Evolutionary conservation across 1,140 invertebrate genomes (phyloP), one percentile per base, ranked within the genome.

Genomic region (Drosophila eugracilis): DNA sequence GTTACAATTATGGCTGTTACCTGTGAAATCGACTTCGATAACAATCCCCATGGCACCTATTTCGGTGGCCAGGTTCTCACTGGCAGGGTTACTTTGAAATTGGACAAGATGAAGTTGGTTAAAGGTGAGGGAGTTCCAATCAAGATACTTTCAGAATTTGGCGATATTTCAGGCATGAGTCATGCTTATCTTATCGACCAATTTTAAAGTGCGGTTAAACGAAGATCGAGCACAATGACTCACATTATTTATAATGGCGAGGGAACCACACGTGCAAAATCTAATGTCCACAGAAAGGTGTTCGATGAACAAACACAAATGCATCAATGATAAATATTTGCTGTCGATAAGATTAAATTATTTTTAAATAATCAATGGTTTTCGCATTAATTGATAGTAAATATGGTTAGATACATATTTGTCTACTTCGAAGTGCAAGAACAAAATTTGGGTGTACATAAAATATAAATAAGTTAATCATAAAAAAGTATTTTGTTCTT

Each of bases 41-140:
- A 93, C 62, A 93, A 93, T 84, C 91, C 92, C 4, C 83, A 90
- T 17, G 89, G 78, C 22, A 91, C 92, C 3, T 94, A 92, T 70
- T 93, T 92, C 77, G 92, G 92, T 36, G 93, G 93, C 9, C 92
- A 93, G 83, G 91, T 86, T 7, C 63, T 94, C 1, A 91, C 90
- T 22, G 93, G 93, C 14, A 80, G 81, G 53, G 89, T 93, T 9
- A 83, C 92, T 5, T 34, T 93, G 5, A 83, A 83, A 9, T 55
- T 92, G 41, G 92, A 93, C 55, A 92, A 92, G 45, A 72, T 90
- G 1, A 93, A 93, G 62, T 86, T 92, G 84, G 91, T 92, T 1
- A 73, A 89, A 91, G 92, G 92, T 92, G 69, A 60, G 60, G 5
- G 14, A 17, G 42, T 34, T 15, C 17, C 17, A 12, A 21, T 24